phyloP scores from a whole-genome alignment of 2,113 vertebrate species.

The Trematomus loennbergii region DNA sequence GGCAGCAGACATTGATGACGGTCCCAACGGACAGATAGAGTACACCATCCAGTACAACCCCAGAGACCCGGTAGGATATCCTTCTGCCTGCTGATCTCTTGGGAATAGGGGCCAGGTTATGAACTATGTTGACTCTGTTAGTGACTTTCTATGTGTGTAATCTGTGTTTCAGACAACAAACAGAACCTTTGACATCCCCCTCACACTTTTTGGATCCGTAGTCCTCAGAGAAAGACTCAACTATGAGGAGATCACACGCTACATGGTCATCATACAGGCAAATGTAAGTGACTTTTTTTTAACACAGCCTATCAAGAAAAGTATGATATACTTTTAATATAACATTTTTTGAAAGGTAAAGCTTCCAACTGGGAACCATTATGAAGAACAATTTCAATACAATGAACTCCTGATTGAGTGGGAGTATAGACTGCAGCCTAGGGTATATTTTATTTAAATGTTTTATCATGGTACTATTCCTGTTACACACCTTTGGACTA shows the following conservation, averaged over 20 bases:
- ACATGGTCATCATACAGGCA: slow-evolving; percentile 94
- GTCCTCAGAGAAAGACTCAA: slow-evolving; percentile 94
- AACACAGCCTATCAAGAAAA: background rate
- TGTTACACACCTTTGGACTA: slow-evolving; percentile 22
- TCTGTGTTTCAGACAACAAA: slow-evolving; percentile 88
- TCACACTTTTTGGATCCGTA: slow-evolving; percentile 93
- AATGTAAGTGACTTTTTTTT: slow-evolving; percentile 87
- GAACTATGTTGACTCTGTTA: background rate
- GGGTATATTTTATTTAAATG: slow-evolving; percentile 18
- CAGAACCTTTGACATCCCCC: slow-evolving; percentile 95
- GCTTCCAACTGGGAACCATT: slow-evolving; percentile 1
- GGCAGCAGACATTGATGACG: slow-evolving; percentile 95
- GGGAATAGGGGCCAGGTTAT: background rate
- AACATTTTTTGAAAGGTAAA: background rate
- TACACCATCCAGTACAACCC: slow-evolving; percentile 96
- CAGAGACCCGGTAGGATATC: slow-evolving; percentile 88
- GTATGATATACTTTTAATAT: too few relatives aligned
- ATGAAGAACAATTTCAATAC: slow-evolving; percentile 5
- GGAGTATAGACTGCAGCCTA: slow-evolving; percentile 1
- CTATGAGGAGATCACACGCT: slow-evolving; percentile 96
- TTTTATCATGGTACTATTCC: slow-evolving; percentile 23
- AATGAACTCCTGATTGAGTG: background rate
- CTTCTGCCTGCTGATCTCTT: background rate
- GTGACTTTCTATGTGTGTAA: slow-evolving; percentile 15
- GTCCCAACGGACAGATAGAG: slow-evolving; percentile 97